Percentiles rank a stretch among this genome's conserved stretches.
Evolutionary conservation across 2,888 invertebrate species (phyloP).

Genomic region (Pyrocoelia pectoralis): DNA sequence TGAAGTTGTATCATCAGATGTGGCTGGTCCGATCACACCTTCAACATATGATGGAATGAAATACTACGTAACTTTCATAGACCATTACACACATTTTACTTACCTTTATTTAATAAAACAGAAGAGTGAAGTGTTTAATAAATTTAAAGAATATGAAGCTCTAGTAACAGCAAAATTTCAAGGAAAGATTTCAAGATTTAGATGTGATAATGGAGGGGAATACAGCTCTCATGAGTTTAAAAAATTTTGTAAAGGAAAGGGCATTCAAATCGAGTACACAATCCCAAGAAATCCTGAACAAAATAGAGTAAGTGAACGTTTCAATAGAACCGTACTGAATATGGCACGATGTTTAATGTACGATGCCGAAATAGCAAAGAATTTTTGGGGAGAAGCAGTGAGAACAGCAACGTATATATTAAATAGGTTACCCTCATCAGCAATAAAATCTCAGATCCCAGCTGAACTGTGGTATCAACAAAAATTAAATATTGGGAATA

Average conservation of each 20-base stretch:
- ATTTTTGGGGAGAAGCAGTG: conserved; percentile 9
- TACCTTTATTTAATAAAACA: conserved; percentile 1
- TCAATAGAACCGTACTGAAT: conserved; percentile 14
- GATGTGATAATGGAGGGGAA: conserved; percentile 37
- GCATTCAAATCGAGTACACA: conserved; percentile 23
- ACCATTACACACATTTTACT: conserved; percentile 2
- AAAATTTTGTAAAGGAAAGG: conserved; percentile 21
- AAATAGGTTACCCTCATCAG: not conserved
- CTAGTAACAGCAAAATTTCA: not conserved
- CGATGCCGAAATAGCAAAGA: not conserved
- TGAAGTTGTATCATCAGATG: conserved; percentile 28
- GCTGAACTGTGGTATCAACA: not conserved
- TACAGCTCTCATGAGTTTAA: conserved; percentile 23
- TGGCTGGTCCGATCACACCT: conserved; percentile 23
- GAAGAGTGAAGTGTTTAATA: not conserved
- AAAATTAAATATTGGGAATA: not conserved
- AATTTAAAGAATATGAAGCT: conserved; percentile 9
- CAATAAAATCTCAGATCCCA: not conserved
- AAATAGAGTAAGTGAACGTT: conserved; percentile 27
- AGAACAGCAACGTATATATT: not conserved
- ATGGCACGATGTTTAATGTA: conserved; percentile 2
- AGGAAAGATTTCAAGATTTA: conserved; percentile 22
- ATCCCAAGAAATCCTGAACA: conserved; percentile 23
- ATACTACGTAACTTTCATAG: conserved; percentile 1
- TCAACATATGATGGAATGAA: conserved; percentile 18